Percentiles rank a stretch among this genome's conserved stretches.
Evolutionary conservation across 2,888 invertebrate species (phyloP).

Genomic region (Stegophylla sp.): DNA sequence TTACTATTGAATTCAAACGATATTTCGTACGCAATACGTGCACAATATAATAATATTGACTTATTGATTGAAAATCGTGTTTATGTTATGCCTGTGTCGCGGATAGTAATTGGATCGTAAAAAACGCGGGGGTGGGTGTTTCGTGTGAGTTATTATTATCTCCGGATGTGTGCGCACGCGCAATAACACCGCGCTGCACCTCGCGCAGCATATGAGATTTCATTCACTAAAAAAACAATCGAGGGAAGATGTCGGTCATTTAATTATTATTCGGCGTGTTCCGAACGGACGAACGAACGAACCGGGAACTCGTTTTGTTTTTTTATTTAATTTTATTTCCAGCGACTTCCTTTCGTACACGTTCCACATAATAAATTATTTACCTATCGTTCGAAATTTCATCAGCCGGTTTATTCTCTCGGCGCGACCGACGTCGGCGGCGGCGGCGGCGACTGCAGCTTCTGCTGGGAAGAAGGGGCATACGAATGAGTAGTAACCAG

Average conservation of each 20-base stretch:
- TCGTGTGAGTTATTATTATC: slow-evolving; percentile 5
- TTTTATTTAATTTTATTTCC: slow-evolving; percentile 13
- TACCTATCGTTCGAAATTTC: slow-evolving; percentile 55
- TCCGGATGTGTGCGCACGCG: not conserved
- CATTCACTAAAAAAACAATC: slow-evolving; percentile 44
- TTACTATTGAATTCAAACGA: too few relatives aligned
- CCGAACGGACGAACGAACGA: slow-evolving; percentile 26
- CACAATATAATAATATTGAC: too few relatives aligned
- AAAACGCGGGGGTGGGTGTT: too few relatives aligned
- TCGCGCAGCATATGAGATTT: slow-evolving; percentile 11
- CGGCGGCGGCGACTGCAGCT: slow-evolving; percentile 4
- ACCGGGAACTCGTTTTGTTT: slow-evolving; percentile 47
- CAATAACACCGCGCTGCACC: slow-evolving; percentile 6
- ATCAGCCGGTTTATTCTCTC: slow-evolving; percentile 53
- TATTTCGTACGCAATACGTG: not conserved
- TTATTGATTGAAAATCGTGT: not conserved
- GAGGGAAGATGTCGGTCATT: slow-evolving; percentile 37
- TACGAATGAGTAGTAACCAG: slow-evolving; percentile 34
- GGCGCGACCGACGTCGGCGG: not conserved
- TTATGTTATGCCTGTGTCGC: too few relatives aligned
- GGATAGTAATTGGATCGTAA: too few relatives aligned
- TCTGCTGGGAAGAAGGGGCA: slow-evolving; percentile 3
- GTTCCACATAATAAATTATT: slow-evolving; percentile 57
- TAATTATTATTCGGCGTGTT: slow-evolving; percentile 56
- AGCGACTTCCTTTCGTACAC: slow-evolving; percentile 46